A percentile compares a stretch with the other conserved stretches of the same genome.
Conservation (phyloP, 2,797 vertebrate species). For the Amazonetta brasiliensis region DNA sequence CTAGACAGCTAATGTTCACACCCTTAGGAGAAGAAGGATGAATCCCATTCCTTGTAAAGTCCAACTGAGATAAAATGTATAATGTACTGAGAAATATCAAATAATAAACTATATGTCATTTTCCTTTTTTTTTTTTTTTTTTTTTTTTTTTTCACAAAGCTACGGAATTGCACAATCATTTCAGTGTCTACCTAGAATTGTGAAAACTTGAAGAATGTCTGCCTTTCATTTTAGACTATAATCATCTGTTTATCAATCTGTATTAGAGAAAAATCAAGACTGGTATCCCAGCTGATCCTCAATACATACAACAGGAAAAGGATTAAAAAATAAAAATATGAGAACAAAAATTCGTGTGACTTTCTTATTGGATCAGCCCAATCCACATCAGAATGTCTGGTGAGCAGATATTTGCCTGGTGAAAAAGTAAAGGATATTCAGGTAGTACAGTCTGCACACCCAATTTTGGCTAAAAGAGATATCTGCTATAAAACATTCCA, state of each 20-base stretch:
- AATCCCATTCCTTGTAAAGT: neutral
- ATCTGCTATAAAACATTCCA: neutral
- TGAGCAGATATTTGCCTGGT: neutral
- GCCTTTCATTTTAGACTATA: neutral
- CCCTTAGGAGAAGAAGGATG: neutral
- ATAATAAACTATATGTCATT: neutral
- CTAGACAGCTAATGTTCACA: neutral
- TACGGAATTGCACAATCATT: neutral
- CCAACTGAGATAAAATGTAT: neutral
- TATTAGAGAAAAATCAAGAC: neutral
- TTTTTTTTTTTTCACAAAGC: neutral
- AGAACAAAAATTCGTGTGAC: neutral
- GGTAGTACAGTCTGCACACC: neutral
- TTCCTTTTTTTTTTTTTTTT: neutral
- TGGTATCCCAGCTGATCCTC: neutral
- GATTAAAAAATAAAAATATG: neutral
- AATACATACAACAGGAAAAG: neutral
- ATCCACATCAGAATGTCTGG: neutral
- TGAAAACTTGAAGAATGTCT: neutral
- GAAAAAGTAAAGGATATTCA: neutral
- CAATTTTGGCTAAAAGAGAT: neutral
- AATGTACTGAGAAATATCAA: neutral
- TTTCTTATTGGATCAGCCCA: neutral
- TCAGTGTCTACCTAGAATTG: neutral
- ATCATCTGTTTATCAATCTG: neutral